Percentiles rank a stretch among this genome's conserved stretches.
These are phyloP conservation scores for Drosophila sp. DNA, from an alignment of 1,140 invertebrate species.

Conservation along the genomic window DNA sequence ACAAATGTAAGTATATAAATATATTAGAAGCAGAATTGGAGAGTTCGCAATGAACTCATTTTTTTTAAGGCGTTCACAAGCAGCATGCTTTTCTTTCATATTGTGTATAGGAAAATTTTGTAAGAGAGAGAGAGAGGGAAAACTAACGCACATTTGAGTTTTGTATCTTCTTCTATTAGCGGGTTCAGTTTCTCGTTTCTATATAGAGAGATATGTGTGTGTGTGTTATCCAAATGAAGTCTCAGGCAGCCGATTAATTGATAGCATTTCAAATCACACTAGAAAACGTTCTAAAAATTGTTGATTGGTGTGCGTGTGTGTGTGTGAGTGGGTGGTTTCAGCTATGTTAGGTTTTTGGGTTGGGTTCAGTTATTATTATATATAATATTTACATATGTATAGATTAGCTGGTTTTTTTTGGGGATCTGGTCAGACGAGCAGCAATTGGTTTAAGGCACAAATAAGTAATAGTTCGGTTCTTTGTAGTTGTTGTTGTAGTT, in stretches of 20 bases:
- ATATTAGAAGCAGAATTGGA: slow-evolving; percentile 1
- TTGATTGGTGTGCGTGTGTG: not conserved
- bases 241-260: not conserved
- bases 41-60: not conserved
- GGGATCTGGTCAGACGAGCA: slow-evolving; percentile 23
- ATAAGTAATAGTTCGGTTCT: slow-evolving; percentile 26
- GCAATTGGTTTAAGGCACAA: slow-evolving; percentile 60
- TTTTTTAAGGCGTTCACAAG: slow-evolving; percentile 56
- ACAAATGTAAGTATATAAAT: not conserved
- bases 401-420: slow-evolving; percentile 25
- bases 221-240: slow-evolving; percentile 2
- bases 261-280: not conserved
- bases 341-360: not conserved
- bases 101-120: slow-evolving; percentile 9
- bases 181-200: not conserved
- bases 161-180: not conserved
- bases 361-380: not conserved
- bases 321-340: not conserved
- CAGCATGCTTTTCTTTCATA: slow-evolving; percentile 56
- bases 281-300: not conserved
- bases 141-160: slow-evolving; percentile 1
- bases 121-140: not conserved
- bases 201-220: not conserved
- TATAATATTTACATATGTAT: slow-evolving; percentile 22
- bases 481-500: not conserved